Evolutionary conservation across 2,797 vertebrate genomes (phyloP), one percentile per base, ranked within the genome.

Genomic region (Myripristis jacobus): DNA sequence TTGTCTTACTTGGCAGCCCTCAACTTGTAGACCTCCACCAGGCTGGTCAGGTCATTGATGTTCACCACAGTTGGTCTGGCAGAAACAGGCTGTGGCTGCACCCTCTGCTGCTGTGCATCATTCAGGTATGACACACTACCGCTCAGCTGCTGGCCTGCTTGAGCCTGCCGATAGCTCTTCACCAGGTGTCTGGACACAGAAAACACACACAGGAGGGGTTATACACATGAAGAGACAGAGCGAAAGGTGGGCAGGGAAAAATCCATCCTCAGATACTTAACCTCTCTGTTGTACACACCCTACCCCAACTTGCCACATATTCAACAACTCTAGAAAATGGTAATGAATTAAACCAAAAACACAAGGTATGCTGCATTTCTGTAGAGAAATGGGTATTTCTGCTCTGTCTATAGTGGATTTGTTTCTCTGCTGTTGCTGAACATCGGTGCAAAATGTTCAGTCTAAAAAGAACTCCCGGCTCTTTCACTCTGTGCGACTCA

Each of bases 111-210:
- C 24, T 89, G 87, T 15, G 94, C 78, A 50, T 97, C 96, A 0
- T 97, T 98, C 79, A 99, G 92, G 88, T 99, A 99, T 1, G 98
- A 98, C 73, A 99, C 95, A 27, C 89, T 96, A 71, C 98, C 98
- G 1, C 89, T 91, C 41, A 98, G 93, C 81, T 86, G 85, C 79
- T 96, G 94, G 34, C 98, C 98, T 6, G 93, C 93, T 47, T 86
- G 90, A 4, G 93, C 96, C 74, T 97, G 97, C 5, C 88, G 91
- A 77, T 97, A 98, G 85, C 96, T 96, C 91, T 99, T 99, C 85
- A 98, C 86, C 82, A 99, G 91, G 91, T 96, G 98, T 74, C 98
- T 99, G 84, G n/a, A n/a, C 55, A 55, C 10, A 21, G 19, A 47
- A 8, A 25, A 21, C 4, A 21, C 2, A n/a, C 25, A 25, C 11